These are phyloP conservation scores for Venturia canescens DNA, from an alignment of 1,140 invertebrate species.

Conservation along the genomic window DNA sequence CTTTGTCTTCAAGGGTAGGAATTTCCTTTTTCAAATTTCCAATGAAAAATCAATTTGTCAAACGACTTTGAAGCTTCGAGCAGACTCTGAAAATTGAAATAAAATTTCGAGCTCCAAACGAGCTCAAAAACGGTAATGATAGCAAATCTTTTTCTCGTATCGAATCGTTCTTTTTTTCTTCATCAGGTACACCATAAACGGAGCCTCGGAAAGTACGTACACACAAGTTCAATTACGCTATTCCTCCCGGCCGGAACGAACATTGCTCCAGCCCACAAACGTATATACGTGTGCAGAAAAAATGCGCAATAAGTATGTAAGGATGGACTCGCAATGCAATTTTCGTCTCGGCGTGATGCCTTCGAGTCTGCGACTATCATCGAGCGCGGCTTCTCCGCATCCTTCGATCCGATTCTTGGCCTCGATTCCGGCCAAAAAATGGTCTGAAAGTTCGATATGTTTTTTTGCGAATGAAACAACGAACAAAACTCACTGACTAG, in stretches of 20 bases:
- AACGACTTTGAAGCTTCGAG: too few relatives aligned
- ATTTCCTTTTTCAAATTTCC: too few relatives aligned
- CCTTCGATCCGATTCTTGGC: conserved; percentile 29
- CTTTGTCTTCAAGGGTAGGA: too few relatives aligned
- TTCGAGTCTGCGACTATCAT: conserved; percentile 48
- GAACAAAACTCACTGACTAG: background rate
- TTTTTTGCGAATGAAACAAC: conserved; percentile 30
- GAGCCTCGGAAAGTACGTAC: conserved; percentile 44
- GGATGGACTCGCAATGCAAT: conserved; percentile 39
- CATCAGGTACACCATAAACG: too few relatives aligned
- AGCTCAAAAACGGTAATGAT: background rate
- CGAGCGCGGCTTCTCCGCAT: background rate
- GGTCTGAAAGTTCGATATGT: conserved; percentile 15
- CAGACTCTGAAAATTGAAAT: too few relatives aligned
- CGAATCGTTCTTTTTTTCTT: too few relatives aligned
- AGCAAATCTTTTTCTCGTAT: background rate
- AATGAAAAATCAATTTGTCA: too few relatives aligned
- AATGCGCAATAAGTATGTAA: background rate
- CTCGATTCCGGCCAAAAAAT: conserved; percentile 17
- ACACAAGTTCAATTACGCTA: conserved; percentile 70
- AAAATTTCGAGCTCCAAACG: too few relatives aligned
- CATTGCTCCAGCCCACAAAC: conserved; percentile 65
- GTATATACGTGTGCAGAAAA: background rate
- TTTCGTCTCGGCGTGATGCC: conserved; percentile 53
- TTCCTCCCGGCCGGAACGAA: conserved; percentile 72